Conservation (phyloP, 2,797 vertebrate genomes). For the Myiotriccus ornatus region DNA sequence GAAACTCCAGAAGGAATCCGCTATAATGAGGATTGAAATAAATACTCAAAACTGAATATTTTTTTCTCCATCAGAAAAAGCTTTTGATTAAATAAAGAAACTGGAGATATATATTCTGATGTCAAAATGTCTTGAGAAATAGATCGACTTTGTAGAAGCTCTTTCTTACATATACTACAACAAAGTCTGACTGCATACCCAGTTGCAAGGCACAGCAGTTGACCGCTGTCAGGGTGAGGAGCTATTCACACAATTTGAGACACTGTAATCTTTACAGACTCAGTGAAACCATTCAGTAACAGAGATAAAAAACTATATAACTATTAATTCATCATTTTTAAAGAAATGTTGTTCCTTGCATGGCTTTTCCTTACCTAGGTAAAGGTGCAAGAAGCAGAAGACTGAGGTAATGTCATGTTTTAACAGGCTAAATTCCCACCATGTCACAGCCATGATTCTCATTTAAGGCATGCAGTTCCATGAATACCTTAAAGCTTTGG, state of each 20-base stretch:
- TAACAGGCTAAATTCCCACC: not conserved
- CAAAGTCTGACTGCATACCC: not conserved
- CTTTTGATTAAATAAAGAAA: not conserved
- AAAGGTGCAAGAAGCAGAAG: not conserved
- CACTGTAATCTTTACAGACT: not conserved
- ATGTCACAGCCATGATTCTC: not conserved
- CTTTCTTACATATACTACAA: not conserved
- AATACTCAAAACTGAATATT: not conserved
- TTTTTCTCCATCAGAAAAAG: not conserved
- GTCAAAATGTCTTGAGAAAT: not conserved
- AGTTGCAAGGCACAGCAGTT: not conserved
- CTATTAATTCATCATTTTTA: not conserved
- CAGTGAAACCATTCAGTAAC: not conserved
- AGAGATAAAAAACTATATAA: not conserved
- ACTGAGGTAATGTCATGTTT: not conserved
- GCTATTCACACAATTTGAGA: not conserved
- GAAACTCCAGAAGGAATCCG: not conserved
- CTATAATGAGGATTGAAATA: not conserved
- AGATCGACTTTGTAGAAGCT: not conserved
- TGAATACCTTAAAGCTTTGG: not conserved
- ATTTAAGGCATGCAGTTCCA: not conserved
- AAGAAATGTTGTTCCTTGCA: not conserved
- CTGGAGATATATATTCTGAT: not conserved
- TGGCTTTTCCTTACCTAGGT: not conserved
- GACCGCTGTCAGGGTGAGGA: not conserved